Evolutionary conservation across 2,888 invertebrate genomes (phyloP), one percentile per base, ranked within the genome.

Genomic region (Synanthedon tipuliformis): DNA sequence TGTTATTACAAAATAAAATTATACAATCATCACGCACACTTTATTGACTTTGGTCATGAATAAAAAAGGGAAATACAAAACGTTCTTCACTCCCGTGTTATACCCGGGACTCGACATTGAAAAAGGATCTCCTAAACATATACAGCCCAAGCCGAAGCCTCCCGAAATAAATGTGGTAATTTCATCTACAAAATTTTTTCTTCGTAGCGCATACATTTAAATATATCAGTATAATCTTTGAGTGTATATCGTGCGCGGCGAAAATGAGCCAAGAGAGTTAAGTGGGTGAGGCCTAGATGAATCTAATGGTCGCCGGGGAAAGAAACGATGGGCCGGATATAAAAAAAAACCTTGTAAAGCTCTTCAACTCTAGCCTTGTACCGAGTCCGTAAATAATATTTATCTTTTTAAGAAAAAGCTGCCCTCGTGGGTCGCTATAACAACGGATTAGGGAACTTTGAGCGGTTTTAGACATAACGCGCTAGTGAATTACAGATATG

Each of bases 181-280:
- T 76, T 78, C 71, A 76, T 78, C 75, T 78, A 77, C 74, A 74
- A 73, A 72, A 75, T 62, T 62, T 68, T 64, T 62, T 64, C 67
- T 68, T 65, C 70, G 62, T 68, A 62, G 62, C 71, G 79, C 73
- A 79, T 81, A 73, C 62, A 78, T 80, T 83, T 82, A 76, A 82
- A 83, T 81, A 78, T 61, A 77, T 82, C 78, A 80, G 64, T 76
- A 81, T 81, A 80, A 75, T 76, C 70, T 76, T 73, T 67, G 71
- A 72, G 66, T 65, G 64, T 64, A 60, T 56, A 60, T 62, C 62
- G 69, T 72, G 71, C 70, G 72, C 69, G 73, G 23, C 69, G 68
- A 69, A 71, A 73, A 75, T 68, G 64, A 66, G 63, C 61, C 62
- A 63, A 64, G 68, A 61, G 68, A 64, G 66, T 61, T 61, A 66